Evolutionary conservation across 2,797 vertebrate genomes (phyloP).

Genomic region (Lycodopsis pacificus): DNA sequence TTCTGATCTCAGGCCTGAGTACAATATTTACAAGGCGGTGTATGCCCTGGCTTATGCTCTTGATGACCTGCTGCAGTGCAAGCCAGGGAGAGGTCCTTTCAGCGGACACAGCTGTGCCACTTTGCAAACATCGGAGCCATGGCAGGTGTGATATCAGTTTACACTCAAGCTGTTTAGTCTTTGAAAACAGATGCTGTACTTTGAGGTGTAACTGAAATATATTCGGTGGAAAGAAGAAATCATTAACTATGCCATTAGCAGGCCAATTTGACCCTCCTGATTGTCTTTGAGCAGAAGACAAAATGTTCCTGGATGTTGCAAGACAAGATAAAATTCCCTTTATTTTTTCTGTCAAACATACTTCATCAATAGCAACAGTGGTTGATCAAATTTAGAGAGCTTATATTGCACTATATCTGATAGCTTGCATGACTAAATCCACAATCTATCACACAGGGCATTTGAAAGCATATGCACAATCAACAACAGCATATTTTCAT

Average conservation of each 20-base stretch:
- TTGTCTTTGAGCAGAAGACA: too few relatives aligned
- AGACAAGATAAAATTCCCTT: background rate
- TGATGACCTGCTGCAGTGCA: slow-evolving; percentile 65
- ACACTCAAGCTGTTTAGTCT: background rate
- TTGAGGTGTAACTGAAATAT: background rate
- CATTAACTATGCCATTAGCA: background rate
- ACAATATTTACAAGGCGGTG: slow-evolving; percentile 72
- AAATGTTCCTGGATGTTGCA: background rate
- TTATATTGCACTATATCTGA: background rate
- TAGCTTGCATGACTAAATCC: background rate
- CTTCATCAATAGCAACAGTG: too few relatives aligned
- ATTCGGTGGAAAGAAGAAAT: background rate
- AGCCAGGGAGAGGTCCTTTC: slow-evolving; percentile 70
- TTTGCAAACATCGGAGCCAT: slow-evolving; percentile 67
- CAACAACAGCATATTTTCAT: background rate
- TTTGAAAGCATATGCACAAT: background rate
- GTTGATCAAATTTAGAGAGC: background rate
- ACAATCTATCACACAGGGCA: background rate
- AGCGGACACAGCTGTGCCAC: slow-evolving; percentile 64
- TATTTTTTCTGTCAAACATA: background rate
- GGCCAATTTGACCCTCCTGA: too few relatives aligned
- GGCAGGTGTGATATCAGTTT: slow-evolving; percentile 73
- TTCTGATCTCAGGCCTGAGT: slow-evolving; percentile 59
- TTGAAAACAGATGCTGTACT: background rate
- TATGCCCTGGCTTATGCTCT: slow-evolving; percentile 77